A percentile compares a stretch with the other conserved stretches of the same genome.
phyloP scores from a whole-genome alignment of 2,888 invertebrate species.

The Glaucopsyche alexis region DNA sequence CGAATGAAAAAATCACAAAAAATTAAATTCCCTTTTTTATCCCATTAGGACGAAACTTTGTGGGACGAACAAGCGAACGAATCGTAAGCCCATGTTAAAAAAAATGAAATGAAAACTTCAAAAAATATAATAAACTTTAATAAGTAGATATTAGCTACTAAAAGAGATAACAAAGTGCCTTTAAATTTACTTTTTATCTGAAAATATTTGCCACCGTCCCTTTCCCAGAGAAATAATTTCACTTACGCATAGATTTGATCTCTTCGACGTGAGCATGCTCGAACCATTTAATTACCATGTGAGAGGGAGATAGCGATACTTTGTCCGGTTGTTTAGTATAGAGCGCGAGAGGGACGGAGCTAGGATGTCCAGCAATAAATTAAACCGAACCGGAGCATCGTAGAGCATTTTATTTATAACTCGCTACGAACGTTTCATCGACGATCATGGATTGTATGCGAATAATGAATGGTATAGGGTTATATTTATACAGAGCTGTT shows the following conservation, averaged over 20 bases:
- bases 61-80: too few species aligned
- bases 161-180: too few species aligned
- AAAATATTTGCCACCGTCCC: conserved; percentile 8
- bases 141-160: too few species aligned
- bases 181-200: not conserved
- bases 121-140: too few species aligned
- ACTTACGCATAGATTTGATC: conserved; percentile 14
- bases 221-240: conserved; percentile 12
- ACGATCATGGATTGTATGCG: conserved; percentile 58
- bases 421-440: conserved; percentile 59
- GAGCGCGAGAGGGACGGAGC: not conserved
- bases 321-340: not conserved
- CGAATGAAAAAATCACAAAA: too few species aligned
- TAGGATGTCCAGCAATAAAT: conserved; percentile 26
- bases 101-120: too few species aligned
- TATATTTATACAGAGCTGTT: conserved; percentile 47
- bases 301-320: not conserved
- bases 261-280: conserved; percentile 4
- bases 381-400: conserved; percentile 30
- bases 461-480: conserved; percentile 43
- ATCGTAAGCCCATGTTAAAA: too few species aligned
- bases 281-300: conserved; percentile 22
- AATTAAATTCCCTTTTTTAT: too few species aligned
- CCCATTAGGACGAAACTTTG: too few species aligned
- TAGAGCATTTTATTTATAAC: conserved; percentile 62